Evolutionary conservation across 2,888 invertebrate genomes (phyloP), one percentile per base, ranked within the genome.

Genomic region (Drosophila borborema): DNA sequence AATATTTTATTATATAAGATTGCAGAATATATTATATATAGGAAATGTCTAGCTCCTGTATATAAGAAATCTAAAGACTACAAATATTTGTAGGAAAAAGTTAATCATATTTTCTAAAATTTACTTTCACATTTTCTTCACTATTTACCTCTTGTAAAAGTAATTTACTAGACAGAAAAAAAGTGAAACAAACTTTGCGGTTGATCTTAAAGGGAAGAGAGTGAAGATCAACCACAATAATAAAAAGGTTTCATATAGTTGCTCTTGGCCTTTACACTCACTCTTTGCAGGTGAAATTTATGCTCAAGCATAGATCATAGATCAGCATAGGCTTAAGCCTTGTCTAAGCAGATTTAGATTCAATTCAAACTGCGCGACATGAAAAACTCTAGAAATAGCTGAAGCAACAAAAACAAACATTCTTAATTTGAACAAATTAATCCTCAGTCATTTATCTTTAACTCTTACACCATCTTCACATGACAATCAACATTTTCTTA

Each of bases 51-150:
- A 28, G 28, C 28, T 28, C 1, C 28, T 28, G 3, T 28, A 28
- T 38, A 14, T 4, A 28, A 45, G 1, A 23, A 23, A 46, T 0
- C 8, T 2, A 5, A 45, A 20, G 20, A 2, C 12, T 10, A 2
- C 6, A 14, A 12, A 6, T 2, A 45, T 12, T 0, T n/a, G 20
- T 6, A 28, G 28, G 6, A 1, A 28, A 28, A 28, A 28, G 28
- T 20, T 7, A 0, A 28, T 4, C 3, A 28, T 48, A 10, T 31
- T 31, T 31, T 49, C n/a, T 31, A 31, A n/a, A 31, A n/a, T 31
- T 49, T 49, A 49, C 49, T 49, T 49, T 49, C 49, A 49, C 49
- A 49, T 49, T 49, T 49, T n/a, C 5, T 10, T 49, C 10, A n/a
- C n/a, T 6, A 12, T 49, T 49, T 49, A 10, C n/a, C n/a, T 10